A percentile compares a stretch with the other conserved stretches of the same genome.
Evolutionary conservation across 2,888 invertebrate species (phyloP).

Genomic region (Gonocerus acuteangulatus): DNA sequence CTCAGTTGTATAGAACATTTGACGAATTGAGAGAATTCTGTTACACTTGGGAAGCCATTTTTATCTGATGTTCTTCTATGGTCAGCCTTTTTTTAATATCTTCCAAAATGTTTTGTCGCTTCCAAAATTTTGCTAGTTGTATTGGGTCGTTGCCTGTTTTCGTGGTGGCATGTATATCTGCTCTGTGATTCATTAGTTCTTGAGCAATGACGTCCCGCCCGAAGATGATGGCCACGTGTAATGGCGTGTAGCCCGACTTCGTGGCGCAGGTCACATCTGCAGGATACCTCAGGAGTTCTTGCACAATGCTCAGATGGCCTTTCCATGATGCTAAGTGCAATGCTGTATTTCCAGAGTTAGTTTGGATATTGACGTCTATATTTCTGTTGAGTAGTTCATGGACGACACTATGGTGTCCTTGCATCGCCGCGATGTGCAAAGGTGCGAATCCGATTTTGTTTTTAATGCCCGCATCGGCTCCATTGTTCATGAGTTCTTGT

Average conservation of each 20-base stretch:
- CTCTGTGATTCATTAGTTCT: background rate
- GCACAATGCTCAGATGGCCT: background rate
- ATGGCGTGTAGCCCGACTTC: background rate
- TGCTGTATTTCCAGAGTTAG: background rate
- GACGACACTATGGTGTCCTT: background rate
- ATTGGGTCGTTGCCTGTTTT: background rate
- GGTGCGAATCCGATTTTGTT: background rate
- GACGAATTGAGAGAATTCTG: too few species aligned
- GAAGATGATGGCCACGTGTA: background rate
- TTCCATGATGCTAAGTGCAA: background rate
- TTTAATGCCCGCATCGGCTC: background rate
- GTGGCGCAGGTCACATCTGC: background rate
- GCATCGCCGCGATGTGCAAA: background rate
- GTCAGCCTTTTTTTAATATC: background rate
- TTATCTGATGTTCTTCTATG: too few species aligned
- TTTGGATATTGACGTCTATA: background rate
- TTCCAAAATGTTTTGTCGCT: background rate
- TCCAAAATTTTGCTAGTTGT: background rate
- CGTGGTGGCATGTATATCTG: background rate
- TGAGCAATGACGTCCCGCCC: background rate
- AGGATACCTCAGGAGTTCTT: background rate
- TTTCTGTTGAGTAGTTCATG: background rate
- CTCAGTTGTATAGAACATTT: too few species aligned
- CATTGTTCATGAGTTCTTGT: background rate
- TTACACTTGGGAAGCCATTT: too few species aligned